Evolutionary conservation across 2,888 invertebrate species (phyloP).

Genomic region (Agrochola macilenta): DNA sequence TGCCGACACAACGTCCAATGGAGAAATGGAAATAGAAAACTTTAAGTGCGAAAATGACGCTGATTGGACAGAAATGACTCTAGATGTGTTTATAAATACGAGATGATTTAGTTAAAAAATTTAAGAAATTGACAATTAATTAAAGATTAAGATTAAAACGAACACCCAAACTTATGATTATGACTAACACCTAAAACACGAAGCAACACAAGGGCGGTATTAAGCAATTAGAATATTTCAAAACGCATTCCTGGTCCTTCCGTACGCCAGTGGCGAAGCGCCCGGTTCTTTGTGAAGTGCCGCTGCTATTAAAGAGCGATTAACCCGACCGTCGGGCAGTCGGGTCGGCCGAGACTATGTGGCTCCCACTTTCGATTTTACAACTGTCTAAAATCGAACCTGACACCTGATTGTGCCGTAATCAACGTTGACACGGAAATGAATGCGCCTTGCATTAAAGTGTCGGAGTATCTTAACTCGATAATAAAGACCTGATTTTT

Average conservation of each 20-base stretch:
- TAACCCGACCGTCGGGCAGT: slow-evolving; percentile 72
- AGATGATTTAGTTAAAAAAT: neutral
- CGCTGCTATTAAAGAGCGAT: slow-evolving; percentile 88
- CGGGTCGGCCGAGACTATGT: slow-evolving; percentile 74
- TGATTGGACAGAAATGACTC: neutral
- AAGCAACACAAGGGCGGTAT: slow-evolving; percentile 57
- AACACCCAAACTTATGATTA: slow-evolving; percentile 51
- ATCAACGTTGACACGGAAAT: slow-evolving; percentile 68
- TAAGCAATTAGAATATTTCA: slow-evolving; percentile 67
- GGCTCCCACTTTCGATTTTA: slow-evolving; percentile 89
- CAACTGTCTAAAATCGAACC: slow-evolving; percentile 80
- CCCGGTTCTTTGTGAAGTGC: slow-evolving; percentile 81
- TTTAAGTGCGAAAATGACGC: neutral
- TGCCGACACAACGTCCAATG: slow-evolving; percentile 44
- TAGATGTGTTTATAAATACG: neutral
- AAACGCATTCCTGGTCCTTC: slow-evolving; percentile 60
- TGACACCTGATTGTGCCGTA: slow-evolving; percentile 65
- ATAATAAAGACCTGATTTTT: slow-evolving; percentile 56
- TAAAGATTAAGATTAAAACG: slow-evolving; percentile 38
- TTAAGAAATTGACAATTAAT: slow-evolving; percentile 35
- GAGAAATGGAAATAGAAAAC: slow-evolving; percentile 2
- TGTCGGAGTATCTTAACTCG: slow-evolving; percentile 55
- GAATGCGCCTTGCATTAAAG: slow-evolving; percentile 58
- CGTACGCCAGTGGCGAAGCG: slow-evolving; percentile 72
- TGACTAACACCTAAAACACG: slow-evolving; percentile 60